These are phyloP conservation scores for Clitarchus hookeri DNA, from an alignment of 2,888 invertebrate species.

Conservation along the genomic window DNA sequence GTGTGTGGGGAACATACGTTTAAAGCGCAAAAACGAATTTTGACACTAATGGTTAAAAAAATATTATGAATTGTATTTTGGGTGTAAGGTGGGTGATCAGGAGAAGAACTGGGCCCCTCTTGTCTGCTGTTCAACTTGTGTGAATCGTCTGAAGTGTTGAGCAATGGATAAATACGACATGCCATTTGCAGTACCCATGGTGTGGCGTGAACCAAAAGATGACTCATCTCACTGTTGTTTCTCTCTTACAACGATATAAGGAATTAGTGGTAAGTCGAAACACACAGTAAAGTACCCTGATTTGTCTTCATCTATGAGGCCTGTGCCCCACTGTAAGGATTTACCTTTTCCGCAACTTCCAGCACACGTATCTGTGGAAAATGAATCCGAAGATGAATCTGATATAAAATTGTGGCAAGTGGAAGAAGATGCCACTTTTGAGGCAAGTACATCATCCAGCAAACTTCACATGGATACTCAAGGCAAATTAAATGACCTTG, in stretches of 20 bases:
- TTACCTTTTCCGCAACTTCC: conserved; percentile 16
- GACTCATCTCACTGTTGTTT: conserved; percentile 31
- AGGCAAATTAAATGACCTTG: conserved; percentile 20
- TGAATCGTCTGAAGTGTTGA: too few species aligned
- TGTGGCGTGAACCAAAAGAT: conserved; percentile 29
- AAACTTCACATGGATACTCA: conserved; percentile 19
- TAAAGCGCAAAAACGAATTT: too few species aligned
- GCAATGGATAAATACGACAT: neutral
- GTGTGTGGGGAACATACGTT: too few species aligned
- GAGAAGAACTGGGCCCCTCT: too few species aligned
- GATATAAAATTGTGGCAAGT: conserved; percentile 5
- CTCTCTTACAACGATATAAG: conserved; percentile 24
- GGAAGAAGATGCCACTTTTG: conserved; percentile 26
- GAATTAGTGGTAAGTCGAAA: conserved; percentile 19
- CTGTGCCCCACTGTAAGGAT: conserved; percentile 15
- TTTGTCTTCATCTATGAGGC: conserved; percentile 28
- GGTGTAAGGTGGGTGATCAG: too few species aligned
- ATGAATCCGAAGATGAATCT: conserved; percentile 16
- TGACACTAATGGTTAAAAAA: too few species aligned
- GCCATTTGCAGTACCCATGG: conserved; percentile 25
- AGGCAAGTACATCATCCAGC: conserved; percentile 24
- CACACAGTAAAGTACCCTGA: conserved; percentile 29
- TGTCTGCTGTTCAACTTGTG: too few species aligned
- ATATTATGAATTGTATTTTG: too few species aligned
- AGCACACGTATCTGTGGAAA: conserved; percentile 18